Base-by-base conservation (phyloP, 1,140 invertebrate species). In the Eciton burchellii region DNA sequence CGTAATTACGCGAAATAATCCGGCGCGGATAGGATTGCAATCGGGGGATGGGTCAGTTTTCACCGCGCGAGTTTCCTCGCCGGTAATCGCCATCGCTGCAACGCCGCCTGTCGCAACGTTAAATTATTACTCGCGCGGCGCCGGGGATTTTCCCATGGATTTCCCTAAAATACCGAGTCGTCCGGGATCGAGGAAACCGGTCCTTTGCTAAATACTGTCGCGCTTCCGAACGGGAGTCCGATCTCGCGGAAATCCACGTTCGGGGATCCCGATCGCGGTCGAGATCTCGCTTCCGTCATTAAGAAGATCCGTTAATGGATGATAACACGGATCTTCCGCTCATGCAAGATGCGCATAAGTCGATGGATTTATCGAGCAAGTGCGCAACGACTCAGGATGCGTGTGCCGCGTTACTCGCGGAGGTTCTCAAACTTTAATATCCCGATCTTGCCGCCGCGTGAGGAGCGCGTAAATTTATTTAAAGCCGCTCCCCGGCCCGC, bases 381-480 rank as follows among this genome's bases (percentile, higher is more conserved):
- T 63, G n/a, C 63, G 68, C 70, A 79, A 79, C 62, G 68, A 26
- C 47, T 49, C 35, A 70, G 70, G 74, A 79, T 70, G 74, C 74
- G 74, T 79, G 56, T 8, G 62, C n/a, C 66, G 8, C 66, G 68
- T 57, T 43, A 56, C 62, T 56, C 74, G 11, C 21, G 68, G 49
- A 9, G 63, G 74, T 79, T 70, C 74, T 79, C 74, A 79, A 79
- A 70, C 52, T 79, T 79, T 79, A 79, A 79, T 79, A 70, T 68
- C 74, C 19, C 62, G 62, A 63, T 21, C 49, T 6, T 29, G 47
- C 62, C 35, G 74, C 24, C 21, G 11, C n/a, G n/a, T n/a, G 35
- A 19, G 21, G 49, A 63, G 56, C 43, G 66, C 52, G 56, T 79
- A 79, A 79, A 79, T 79, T 79, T 70, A 79, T 79, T 70, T 70